These are phyloP conservation scores for Netelia melanura DNA, from an alignment of 2,888 invertebrate genomes.

Conservation along the genomic window DNA sequence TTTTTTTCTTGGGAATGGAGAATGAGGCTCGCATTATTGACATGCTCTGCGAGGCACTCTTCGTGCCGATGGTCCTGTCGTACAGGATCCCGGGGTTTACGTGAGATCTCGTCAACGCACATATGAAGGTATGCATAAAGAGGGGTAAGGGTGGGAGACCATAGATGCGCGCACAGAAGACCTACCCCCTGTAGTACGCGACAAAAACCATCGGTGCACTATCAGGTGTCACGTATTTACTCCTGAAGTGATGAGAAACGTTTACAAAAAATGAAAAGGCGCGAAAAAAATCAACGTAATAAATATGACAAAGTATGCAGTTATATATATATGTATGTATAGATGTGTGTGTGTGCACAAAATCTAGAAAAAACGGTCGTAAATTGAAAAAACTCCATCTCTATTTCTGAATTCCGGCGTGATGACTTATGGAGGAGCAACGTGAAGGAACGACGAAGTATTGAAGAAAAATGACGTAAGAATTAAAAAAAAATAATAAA, in stretches of 20 bases:
- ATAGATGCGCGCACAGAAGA: conserved; percentile 21
- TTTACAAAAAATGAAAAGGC: conserved; percentile 24
- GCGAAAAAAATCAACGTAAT: conserved; percentile 72
- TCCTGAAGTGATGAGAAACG: conserved; percentile 24
- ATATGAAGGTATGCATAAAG: not conserved
- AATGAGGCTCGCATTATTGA: conserved; percentile 72
- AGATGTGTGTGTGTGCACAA: too few relatives aligned
- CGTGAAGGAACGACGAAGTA: too few relatives aligned
- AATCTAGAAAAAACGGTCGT: too few relatives aligned
- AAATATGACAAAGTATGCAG: not conserved
- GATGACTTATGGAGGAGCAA: too few relatives aligned
- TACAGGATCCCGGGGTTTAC: conserved; percentile 23
- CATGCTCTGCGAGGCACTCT: conserved; percentile 75
- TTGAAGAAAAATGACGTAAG: too few relatives aligned
- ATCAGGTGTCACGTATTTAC: conserved; percentile 75
- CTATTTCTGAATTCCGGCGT: too few relatives aligned
- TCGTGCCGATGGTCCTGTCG: conserved; percentile 39
- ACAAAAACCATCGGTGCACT: conserved; percentile 63
- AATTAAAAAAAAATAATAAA: too few relatives aligned
- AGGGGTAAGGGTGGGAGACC: conserved; percentile 1
- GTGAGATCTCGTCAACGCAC: conserved; percentile 18
- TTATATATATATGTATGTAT: too few relatives aligned
- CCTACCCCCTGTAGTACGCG: conserved; percentile 26
- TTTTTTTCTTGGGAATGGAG: conserved; percentile 70
- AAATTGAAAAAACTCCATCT: too few relatives aligned